These are phyloP conservation scores for Onychostoma macrolepis DNA, from an alignment of 2,113 vertebrate genomes.

Conservation along the genomic window DNA sequence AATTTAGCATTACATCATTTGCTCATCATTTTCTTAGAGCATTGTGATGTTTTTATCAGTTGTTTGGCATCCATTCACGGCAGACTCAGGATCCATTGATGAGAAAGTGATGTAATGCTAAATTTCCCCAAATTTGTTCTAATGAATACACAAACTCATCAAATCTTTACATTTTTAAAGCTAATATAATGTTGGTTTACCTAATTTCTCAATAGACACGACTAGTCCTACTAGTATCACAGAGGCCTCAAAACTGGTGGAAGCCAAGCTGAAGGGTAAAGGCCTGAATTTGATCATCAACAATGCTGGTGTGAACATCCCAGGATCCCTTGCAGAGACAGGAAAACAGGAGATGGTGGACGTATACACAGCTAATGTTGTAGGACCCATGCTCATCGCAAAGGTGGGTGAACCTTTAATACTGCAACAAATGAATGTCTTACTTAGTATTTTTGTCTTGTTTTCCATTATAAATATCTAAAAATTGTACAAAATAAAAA, in stretches of 20 bases:
- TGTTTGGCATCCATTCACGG: neutral
- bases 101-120: neutral
- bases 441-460: neutral
- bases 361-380: slow-evolving; percentile 56
- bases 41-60: neutral
- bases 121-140: too few species aligned
- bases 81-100: neutral
- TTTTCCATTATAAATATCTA: neutral
- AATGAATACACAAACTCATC: too few species aligned
- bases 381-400: slow-evolving; percentile 61
- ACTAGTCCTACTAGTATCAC: slow-evolving; percentile 33
- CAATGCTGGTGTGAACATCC: slow-evolving; percentile 55
- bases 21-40: neutral
- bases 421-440: neutral
- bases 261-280: slow-evolving; percentile 33
- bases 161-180: too few species aligned
- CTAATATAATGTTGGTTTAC: neutral
- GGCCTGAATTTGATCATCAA: slow-evolving; percentile 65
- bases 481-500: too few species aligned
- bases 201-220: slow-evolving; percentile 44
- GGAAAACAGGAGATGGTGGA: slow-evolving; percentile 55
- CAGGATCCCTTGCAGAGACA: slow-evolving; percentile 13
- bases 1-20: neutral
- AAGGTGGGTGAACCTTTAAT: slow-evolving; percentile 52
- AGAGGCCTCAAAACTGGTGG: slow-evolving; percentile 43